Evolutionary conservation across 2,888 invertebrate species (phyloP), one percentile per base, ranked within the genome.

Genomic region (Drosophila paranaensis): DNA sequence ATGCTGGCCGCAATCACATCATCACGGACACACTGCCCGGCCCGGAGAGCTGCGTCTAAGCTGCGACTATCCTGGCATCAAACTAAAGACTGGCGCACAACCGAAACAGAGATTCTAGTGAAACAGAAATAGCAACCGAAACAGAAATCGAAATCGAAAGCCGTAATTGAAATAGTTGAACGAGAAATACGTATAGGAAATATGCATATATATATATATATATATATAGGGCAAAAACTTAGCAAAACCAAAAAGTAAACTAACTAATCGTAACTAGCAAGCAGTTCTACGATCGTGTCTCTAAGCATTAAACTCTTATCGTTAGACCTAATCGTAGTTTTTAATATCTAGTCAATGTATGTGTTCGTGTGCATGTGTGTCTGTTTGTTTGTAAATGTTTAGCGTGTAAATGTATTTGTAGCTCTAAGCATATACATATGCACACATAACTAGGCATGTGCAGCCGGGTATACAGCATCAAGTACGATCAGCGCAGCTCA

Each of bases 11-110:
- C 93, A 96, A 96, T 92, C 96, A 96, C 90, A 96, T 97, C 67
- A 95, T 97, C 88, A 96, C 97, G 58, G 97, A 97, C 92, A 95
- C 96, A 82, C 95, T 97, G 92, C 97, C 97, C 37, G 97, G 97
- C 71, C 97, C 97, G 46, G 97, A 97, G 93, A 97, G 97, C 94
- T 97, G 97, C 93, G 97, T 97, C 91, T 97, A 95, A 95, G 77
- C 71, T 42, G 48, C 54, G 20, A 48, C 51, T 48, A 50, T 73
- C 81, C 74, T 80, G 76, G 71, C 78, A 87, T 62, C 64, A 74
- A 83, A 82, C 75, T 88, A 90, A 88, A 88, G 88, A 88, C 88
- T 88, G 88, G 81, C 90, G 88, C 88, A 88, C 90, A 90, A 77
- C 69, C 73, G 63, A 65, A 81, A 75, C 65, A 75, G 65, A 79